phyloP scores from a whole-genome alignment of 1,140 invertebrate species.

The Acromyrmex echinatior region DNA sequence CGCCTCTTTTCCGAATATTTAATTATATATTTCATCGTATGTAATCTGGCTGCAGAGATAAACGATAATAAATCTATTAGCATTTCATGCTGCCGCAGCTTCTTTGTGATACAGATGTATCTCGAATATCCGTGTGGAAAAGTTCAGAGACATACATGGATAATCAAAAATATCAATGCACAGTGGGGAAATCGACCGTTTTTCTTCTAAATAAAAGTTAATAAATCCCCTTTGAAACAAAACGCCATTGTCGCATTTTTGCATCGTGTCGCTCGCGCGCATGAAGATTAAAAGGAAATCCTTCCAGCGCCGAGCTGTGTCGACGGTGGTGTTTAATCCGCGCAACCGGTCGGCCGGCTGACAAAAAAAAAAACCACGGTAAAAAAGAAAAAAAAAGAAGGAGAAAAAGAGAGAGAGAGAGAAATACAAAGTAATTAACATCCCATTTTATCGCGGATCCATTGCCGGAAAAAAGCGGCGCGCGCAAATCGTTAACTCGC shows the following conservation, averaged over 20 bases:
- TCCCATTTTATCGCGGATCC: constrained; percentile 50
- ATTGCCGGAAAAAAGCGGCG: constrained; percentile 14
- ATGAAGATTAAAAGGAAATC: constrained; percentile 58
- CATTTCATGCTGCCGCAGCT: neutral
- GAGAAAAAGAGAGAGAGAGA: neutral
- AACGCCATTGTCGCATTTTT: constrained; percentile 43
- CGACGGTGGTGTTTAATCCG: constrained; percentile 51
- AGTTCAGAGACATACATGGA: neutral
- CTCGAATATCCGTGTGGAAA: neutral
- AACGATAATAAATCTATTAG: neutral
- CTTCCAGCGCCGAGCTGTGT: constrained; percentile 4
- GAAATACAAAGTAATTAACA: constrained; percentile 44
- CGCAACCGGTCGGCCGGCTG: neutral
- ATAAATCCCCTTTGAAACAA: constrained; percentile 53
- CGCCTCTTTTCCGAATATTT: neutral
- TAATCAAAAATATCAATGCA: neutral
- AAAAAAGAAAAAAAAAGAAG: too few relatives aligned
- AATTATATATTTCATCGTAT: constrained; percentile 13
- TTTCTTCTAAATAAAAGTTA: constrained; percentile 52
- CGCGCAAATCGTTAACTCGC: constrained; percentile 17
- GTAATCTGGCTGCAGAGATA: neutral
- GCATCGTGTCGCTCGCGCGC: constrained; percentile 6
- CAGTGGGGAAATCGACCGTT: neutral
- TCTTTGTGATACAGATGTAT: constrained; percentile 3
- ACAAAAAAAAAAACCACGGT: constrained; percentile 2